Base-by-base conservation (phyloP, 2,888 invertebrate genomes). In the Piscicola geometra region DNA sequence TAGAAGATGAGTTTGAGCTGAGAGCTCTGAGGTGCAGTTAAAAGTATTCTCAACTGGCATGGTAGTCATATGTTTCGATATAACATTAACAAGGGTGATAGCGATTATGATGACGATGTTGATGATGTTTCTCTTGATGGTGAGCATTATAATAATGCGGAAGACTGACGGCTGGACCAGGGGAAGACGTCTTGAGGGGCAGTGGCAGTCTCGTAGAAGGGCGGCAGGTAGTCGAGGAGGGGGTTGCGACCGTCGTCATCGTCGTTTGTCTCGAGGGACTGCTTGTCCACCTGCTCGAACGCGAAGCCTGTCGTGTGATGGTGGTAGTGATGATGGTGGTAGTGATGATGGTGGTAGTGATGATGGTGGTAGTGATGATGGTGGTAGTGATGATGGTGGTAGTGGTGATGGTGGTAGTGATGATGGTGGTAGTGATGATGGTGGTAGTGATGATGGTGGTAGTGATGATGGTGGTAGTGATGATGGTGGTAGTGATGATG, bases 161-260 rank as follows among this genome's bases (percentile, higher is more conserved):
- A n/a, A n/a, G 9, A 56, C 60, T 56, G n/a, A 56, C 60, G 25
- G n/a, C 60, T 56, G n/a, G 60, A 56, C 60, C 60, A 56, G 3
- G 60, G 60, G n/a, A 56, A 56, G 21, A 56, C 60, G 25, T 56
- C 60, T 56, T 56, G 60, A 18, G 60, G 60, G n/a, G 5, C 25
- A 5, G 25, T 18, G 25, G 60, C 60, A 56, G 3, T 25, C 5
- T 3, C 12, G 25, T 25, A 56, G 60, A 18, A 56, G 12, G 9
- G 60, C 9, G 60, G 60, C 3, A 56, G 60, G 60, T 56, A 56
- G 15, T 56, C 60, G n/a, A 56, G 21, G 25, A 56, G 9, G n/a
- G 60, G 60, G 60, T 56, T 56, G n/a, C n/a, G n/a, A 5, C 5
- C 21, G 3, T 5, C 12, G n/a, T 3, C 5, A 56, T 21, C n/a